Evolutionary conservation across 2,888 invertebrate species (phyloP), one percentile per base, ranked within the genome.

Genomic region (Orthonychiurus folsomi): DNA sequence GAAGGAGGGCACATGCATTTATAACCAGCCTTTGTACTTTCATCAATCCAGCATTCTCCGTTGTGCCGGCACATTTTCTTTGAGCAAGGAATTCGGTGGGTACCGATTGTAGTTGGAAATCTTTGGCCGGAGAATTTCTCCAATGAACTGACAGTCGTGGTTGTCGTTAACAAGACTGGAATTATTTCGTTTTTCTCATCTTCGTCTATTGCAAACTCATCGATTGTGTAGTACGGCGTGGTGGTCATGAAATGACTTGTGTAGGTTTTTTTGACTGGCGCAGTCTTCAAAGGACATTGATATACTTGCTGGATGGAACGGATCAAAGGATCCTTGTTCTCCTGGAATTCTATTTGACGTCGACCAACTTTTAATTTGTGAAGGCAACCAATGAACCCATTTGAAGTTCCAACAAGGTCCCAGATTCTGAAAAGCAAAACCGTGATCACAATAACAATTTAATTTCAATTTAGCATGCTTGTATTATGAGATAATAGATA

Each of bases 361-460:
- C 86, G 84, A 73, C 89, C 89, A 75, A 92, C 85, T 78, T 86
- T 85, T 73, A 93, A 80, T 74, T 86, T 85, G 73, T 86, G 84
- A 66, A 93, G 84, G 79, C 93, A 93, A 2, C 93, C 93, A 72
- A 88, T 84, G 73, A 93, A 84, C 25, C 91, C 89, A 67, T 83
- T 83, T 63, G 82, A 82, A 20, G 71, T 71, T 24, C 71, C 71
- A 21, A 69, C 71, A 3, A 65, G 63, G 54, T 71, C 71, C 71
- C 71, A 71, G 53, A 71, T 63, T 61, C 71, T 69, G 24, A 24
- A 57, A 5, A 20, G 9, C 12, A 56, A 23, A 21, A 23, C 23
- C 9, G 3, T 9, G n/a, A 9, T n/a, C 5, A 23, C 5, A 24
- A 5, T 12, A 56, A 56, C 18, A 56, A 56, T 24, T 25, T n/a